A percentile compares a stretch with the other conserved stretches of the same genome.
Conservation (phyloP, 2,113 vertebrate species). For the Alligator sinensis region DNA sequence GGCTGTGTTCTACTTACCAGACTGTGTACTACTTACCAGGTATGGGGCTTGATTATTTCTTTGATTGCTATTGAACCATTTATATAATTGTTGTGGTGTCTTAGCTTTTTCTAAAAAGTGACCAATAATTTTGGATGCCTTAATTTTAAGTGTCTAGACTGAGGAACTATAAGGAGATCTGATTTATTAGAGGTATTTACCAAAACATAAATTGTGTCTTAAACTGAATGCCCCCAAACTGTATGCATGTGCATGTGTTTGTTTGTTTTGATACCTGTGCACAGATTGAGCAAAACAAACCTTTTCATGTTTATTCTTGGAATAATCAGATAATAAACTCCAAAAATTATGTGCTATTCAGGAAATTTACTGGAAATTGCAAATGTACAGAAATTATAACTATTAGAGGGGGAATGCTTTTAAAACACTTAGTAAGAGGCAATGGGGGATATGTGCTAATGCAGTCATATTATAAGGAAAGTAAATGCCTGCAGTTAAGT, state of each 20-base stretch:
- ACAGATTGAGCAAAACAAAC: not conserved
- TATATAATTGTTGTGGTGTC: not conserved
- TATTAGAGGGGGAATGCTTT: not conserved
- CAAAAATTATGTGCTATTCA: not conserved
- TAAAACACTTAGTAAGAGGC: not conserved
- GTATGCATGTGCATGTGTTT: not conserved
- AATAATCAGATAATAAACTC: not conserved
- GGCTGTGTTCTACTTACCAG: not conserved
- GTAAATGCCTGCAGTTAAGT: slow-evolving; percentile 1
- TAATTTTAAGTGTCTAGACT: not conserved
- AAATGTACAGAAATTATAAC: not conserved
- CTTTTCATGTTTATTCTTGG: not conserved
- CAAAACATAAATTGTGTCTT: too few relatives aligned
- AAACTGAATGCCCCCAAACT: not conserved
- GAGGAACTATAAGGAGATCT: not conserved
- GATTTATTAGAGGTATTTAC: too few relatives aligned
- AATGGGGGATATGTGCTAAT: not conserved
- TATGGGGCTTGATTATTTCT: not conserved
- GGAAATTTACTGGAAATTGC: not conserved
- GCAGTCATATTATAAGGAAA: not conserved
- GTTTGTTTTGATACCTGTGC: not conserved
- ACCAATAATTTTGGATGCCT: not conserved
- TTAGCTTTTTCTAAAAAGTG: not conserved
- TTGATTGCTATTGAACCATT: not conserved
- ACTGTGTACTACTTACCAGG: not conserved